These are phyloP conservation scores for Argyresthia goedartella DNA, from an alignment of 2,888 invertebrate genomes.

Conservation along the genomic window DNA sequence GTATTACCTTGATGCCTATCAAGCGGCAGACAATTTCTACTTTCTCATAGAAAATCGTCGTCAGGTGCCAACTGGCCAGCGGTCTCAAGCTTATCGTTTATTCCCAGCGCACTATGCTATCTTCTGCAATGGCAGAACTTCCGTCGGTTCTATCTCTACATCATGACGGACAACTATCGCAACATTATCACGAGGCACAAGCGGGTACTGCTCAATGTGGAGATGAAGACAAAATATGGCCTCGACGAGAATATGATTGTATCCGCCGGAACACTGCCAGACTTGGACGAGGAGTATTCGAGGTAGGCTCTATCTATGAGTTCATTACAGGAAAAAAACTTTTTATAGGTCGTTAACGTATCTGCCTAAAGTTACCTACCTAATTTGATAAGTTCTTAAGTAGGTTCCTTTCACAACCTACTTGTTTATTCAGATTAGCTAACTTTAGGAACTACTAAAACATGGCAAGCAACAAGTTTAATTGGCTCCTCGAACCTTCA, in stretches of 20 bases:
- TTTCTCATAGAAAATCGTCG: too few species aligned
- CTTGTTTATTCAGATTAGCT: too few species aligned
- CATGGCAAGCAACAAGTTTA: too few species aligned
- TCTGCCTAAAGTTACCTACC: too few species aligned
- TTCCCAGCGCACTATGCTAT: conserved; percentile 82
- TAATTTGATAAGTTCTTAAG: too few species aligned
- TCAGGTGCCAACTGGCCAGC: too few species aligned
- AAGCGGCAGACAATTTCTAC: too few species aligned
- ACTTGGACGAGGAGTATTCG: conserved; percentile 91
- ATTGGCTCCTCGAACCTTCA: too few species aligned
- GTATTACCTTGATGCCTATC: too few species aligned
- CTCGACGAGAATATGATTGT: conserved; percentile 87
- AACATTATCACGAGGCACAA: conserved; percentile 89
- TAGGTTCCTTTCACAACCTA: too few species aligned
- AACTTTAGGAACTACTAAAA: too few species aligned
- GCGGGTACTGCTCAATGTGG: conserved; percentile 79
- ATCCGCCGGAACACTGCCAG: conserved; percentile 87
- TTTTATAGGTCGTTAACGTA: too few species aligned
- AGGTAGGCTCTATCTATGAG: conserved; percentile 40
- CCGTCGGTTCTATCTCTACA: conserved; percentile 89
- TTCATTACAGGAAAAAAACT: conserved; percentile 19
- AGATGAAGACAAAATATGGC: conserved; percentile 75
- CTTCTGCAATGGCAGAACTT: conserved; percentile 91
- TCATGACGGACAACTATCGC: conserved; percentile 94
- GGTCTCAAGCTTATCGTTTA: background rate